Percentiles rank a stretch among this genome's conserved stretches.
Evolutionary conservation across 2,797 vertebrate species (phyloP).

Genomic region (Macroramphosus scolopax): DNA sequence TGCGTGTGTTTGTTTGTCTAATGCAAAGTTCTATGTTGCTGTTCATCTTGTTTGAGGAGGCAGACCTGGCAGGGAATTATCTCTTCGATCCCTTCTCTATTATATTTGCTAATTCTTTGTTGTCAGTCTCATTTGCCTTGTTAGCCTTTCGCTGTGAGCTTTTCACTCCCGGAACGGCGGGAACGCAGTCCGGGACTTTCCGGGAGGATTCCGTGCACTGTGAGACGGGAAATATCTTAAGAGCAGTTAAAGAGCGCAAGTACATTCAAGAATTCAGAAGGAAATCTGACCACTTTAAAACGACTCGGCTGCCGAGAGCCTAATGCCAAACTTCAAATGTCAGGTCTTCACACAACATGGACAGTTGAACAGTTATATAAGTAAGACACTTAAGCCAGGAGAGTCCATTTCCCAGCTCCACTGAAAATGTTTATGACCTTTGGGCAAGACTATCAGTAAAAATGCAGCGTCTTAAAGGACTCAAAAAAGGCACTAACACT

Average conservation of each 20-base stretch:
- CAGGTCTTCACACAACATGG: conserved; percentile 23
- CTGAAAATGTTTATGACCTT: conserved; percentile 43
- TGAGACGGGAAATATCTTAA: too few relatives aligned
- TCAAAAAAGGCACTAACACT: conserved; percentile 22
- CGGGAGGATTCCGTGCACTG: too few relatives aligned
- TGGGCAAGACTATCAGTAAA: conserved; percentile 27
- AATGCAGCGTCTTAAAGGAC: conserved; percentile 34
- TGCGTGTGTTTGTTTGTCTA: conserved; percentile 22
- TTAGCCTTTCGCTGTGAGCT: conserved; percentile 21
- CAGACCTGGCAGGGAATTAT: conserved; percentile 28
- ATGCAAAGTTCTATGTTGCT: conserved; percentile 32
- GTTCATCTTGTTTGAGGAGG: conserved; percentile 32
- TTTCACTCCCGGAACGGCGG: background rate
- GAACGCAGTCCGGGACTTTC: conserved; percentile 9
- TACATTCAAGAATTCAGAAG: conserved; percentile 12
- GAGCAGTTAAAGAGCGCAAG: too few relatives aligned
- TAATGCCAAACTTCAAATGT: conserved; percentile 23
- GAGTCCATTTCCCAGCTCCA: conserved; percentile 32
- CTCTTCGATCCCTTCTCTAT: too few relatives aligned
- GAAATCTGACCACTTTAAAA: conserved; percentile 17
- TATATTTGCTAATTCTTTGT: too few relatives aligned
- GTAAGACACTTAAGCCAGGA: conserved; percentile 9
- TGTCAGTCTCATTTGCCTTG: conserved; percentile 37
- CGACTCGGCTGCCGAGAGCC: too few relatives aligned
- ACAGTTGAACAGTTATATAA: conserved; percentile 32